Base-by-base conservation (phyloP, 2,888 invertebrate species). In the Spodoptera exigua region DNA sequence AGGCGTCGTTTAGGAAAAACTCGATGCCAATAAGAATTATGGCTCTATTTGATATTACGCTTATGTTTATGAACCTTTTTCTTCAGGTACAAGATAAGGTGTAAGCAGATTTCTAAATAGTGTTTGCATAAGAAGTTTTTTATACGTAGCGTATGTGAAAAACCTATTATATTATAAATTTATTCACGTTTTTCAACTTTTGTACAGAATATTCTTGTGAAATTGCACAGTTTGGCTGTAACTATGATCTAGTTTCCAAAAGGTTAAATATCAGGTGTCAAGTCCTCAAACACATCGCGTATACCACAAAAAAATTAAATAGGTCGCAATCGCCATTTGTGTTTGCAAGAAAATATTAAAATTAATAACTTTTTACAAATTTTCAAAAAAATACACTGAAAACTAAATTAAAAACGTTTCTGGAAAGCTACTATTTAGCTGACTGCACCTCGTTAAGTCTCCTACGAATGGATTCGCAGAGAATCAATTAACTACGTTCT, bases 401-500 rank as follows among this genome's bases (percentile, higher is more conserved):
- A 27, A 12, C 18, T 36, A 32, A 36, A 40, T 49, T 11, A n/a
- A 49, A 41, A 48, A 36, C 7, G 9, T 2, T 48, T 65, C 66
- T 18, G 3, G 32, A 36, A 49, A 65, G 10, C 37, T 0, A 40
- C 2, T 37, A 17, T 59, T 43, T 34, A 21, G 13, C 45, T 12
- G 18, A 44, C 34, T 34, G 12, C n/a, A 14, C 16, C 18, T 36
- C 56, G 39, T 45, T 37, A 56, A 54, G 17, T 45, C 14, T 16
- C 27, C 35, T 7, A 34, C 37, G 35, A 61, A 54, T 46, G 34
- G 37, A 18, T 67, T 55, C 44, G 44, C 27, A 32, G 35, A n/a
- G 48, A 62, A 74, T 70, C 68, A 71, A 77, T 77, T 77, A 69
- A 47, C 40, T 44, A 21, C 53, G 34, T n/a, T 57, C 21, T 54